Base-by-base conservation (phyloP, 1,140 invertebrate species). In the Muscidifurax raptorellus region DNA sequence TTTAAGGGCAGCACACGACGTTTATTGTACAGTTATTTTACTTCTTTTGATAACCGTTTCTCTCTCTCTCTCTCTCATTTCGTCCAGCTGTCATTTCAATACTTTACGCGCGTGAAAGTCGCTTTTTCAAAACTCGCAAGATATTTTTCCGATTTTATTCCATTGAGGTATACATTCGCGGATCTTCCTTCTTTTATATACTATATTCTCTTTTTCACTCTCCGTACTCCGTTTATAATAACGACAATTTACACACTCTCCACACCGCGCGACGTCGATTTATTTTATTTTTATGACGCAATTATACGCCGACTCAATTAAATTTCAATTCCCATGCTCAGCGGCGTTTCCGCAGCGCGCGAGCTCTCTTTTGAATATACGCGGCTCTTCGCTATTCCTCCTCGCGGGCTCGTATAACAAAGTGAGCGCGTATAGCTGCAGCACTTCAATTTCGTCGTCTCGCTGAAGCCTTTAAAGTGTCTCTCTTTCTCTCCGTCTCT, bases 391-490 rank as follows among this genome's bases (percentile, higher is more conserved):
- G 15, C 81, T 71, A 77, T 83, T 77, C 44, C 44, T 69, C 52
- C 6, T 59, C 32, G 32, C 12, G 12, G 66, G 52, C 40, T 78
- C 82, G 44, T 78, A 71, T 83, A 78, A 83, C 75, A 83, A 77
- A 83, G 82, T 77, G 44, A 59, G 27, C 77, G 74, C 13, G 64
- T 27, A 64, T 44, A 75, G 66, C 75, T 52, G 74, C 82, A 83
- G 72, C 66, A 78, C 82, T 77, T 83, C 82, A 78, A 83, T 78
- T 83, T 78, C 75, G 75, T 28, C 44, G 82, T 83, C 82, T 78
- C 82, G 40, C 44, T 78, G 75, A 83, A 83, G 75, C 82, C 82
- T 83, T 71, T 78, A 78, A 83, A 83, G 82, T 83, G 15, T 59
- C 52, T n/a, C 22, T n/a, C 22, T n/a, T 7, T 59, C 52, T 59